Base-by-base conservation (phyloP, 2,888 invertebrate genomes). In the Dermolepida albohirtum region DNA sequence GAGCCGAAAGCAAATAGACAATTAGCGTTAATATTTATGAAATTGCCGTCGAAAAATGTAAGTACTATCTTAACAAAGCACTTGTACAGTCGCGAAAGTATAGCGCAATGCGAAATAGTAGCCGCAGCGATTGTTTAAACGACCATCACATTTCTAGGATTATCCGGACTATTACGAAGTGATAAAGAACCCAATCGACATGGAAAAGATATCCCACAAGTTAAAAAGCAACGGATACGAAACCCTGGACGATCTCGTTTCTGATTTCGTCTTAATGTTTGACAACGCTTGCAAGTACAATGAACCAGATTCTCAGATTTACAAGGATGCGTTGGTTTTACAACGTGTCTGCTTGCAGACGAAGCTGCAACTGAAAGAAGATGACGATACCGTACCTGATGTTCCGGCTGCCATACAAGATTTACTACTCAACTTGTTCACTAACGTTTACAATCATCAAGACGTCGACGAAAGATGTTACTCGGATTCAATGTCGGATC, bases 101-200 rank as follows among this genome's bases (percentile, higher is more conserved):
- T 22, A 22, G 1, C 22, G 22, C 1, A 22, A 22, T 22, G 22
- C 4, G 2, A 22, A 22, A 22, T 22, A 22, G 22, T 22, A 22
- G 4, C 22, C 1, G 4, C 4, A 2, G 4, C 22, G 22, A 10
- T 34, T 10, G 34, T 10, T 10, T 34, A 6, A 34, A 5, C 34
- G 6, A 34, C 6, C 14, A 10, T 8, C 5, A 17, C 16, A 14
- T 81, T 54, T 40, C 47, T 84, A 90, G 82, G 95, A 97, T 79
- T 97, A 97, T 83, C 98, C 98, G 0, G 96, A 97, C 79, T 99
- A 99, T 83, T 98, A 97, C 80, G 97, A 98, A 80, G 92, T 98
- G 0, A 98, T 99, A 65, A 96, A 95, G 78, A 93, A 92, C 74
- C 98, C 99, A 0, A 95, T 99, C 78, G 98, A 98, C 81, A 91